Base-by-base conservation (phyloP, 2,797 vertebrate genomes). In the Odontamblyopus rebecca region DNA sequence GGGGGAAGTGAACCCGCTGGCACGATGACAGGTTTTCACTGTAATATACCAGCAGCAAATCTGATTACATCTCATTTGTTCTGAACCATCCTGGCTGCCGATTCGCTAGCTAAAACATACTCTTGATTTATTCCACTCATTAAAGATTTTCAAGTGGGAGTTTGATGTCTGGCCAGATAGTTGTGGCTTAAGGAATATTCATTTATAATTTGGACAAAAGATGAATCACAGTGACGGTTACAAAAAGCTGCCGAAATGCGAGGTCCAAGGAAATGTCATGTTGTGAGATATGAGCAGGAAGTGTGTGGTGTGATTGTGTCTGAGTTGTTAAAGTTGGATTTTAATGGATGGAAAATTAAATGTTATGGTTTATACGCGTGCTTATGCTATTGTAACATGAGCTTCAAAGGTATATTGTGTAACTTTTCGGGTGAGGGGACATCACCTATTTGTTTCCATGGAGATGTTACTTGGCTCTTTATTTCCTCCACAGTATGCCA, bases 1-100 rank as follows among this genome's bases (percentile, higher is more conserved):
- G 60, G 61, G 69, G 69, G 71, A 66, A 59, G 70, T 70, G 29
- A 26, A 69, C 56, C 77, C 78, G 67, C 63, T 81, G 78, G 75
- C 66, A 63, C 6, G 73, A 78, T 74, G 73, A 81, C 76, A 81
- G 73, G 70, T 72, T 85, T 75, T 71, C 68, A 72, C 60, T 73
- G 72, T 38, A 74, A 81, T 61, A 73, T 68, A 65, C 50, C 56
- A 48, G 66, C 79, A 81, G 68, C 32, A 69, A 75, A 74, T 77
- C 70, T 73, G 80, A 89, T 87, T 85, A 79, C 69, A 78, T 74
- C 80, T 86, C 68, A 86, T 86, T 80, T 86, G 69, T 80, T 76
- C 67, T 32, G 15, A 69, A 69, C 32, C 62, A 61, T 83, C 59
- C 65, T 70, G 64, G 70, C 66, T 57, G 54, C 71, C 83, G 69